Conservation (phyloP, 2,888 invertebrate species). For the Drosophila ezoana region DNA sequence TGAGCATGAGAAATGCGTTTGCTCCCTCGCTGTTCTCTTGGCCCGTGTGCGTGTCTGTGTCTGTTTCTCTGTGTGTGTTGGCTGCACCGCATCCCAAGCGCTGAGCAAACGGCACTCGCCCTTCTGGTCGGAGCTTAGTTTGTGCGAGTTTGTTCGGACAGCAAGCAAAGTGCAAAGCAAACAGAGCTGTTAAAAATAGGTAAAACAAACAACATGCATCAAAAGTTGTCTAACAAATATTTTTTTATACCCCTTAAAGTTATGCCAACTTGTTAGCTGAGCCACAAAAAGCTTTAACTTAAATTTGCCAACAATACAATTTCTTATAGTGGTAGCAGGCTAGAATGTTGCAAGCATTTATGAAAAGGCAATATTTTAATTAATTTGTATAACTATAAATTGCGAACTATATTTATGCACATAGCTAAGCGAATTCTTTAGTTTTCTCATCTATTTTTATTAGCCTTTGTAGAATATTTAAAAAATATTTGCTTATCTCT, state of each 20-base stretch:
- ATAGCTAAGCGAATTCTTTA: background rate
- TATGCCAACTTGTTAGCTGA: slow-evolving; percentile 28
- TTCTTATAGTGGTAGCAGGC: slow-evolving; percentile 3
- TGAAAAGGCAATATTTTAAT: too few species aligned
- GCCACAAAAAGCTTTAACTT: background rate
- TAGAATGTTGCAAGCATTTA: background rate
- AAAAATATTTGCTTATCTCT: slow-evolving; percentile 15
- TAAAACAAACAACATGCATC: slow-evolving; percentile 54
- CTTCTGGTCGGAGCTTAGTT: slow-evolving; percentile 18
- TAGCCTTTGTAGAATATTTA: slow-evolving; percentile 1
- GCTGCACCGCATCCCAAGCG: slow-evolving; percentile 64
- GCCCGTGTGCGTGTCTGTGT: slow-evolving; percentile 8
- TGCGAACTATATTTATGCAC: background rate
- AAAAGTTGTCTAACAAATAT: slow-evolving; percentile 43
- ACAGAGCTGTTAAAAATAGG: slow-evolving; percentile 58
- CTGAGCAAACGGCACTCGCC: slow-evolving; percentile 57
- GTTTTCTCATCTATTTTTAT: background rate
- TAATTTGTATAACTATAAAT: background rate
- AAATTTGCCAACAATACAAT: background rate
- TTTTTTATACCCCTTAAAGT: slow-evolving; percentile 16
- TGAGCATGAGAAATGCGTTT: slow-evolving; percentile 59
- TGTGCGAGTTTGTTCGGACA: slow-evolving; percentile 43
- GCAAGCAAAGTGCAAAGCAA: slow-evolving; percentile 68
- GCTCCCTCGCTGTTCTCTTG: slow-evolving; percentile 17
- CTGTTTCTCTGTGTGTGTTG: slow-evolving; percentile 17